Evolutionary conservation across 1,140 invertebrate species (phyloP).

Genomic region (Hyposmocoma kahamanoa): DNA sequence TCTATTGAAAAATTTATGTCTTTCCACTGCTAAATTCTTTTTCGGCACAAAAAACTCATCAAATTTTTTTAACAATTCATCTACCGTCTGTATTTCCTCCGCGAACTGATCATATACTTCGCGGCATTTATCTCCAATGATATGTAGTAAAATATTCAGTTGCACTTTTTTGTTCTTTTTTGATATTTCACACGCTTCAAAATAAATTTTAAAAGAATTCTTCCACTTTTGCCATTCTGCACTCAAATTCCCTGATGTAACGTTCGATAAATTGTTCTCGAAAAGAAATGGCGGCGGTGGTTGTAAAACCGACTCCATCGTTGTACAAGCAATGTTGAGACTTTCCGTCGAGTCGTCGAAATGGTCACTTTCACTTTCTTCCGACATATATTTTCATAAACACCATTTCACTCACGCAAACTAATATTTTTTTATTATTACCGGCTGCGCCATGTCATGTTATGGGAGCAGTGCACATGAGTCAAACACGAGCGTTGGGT

Average conservation of each 20-base stretch:
- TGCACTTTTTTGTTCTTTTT: constrained; percentile 13
- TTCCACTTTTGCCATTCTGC: constrained; percentile 15
- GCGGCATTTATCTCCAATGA: constrained; percentile 14
- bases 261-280: constrained; percentile 9
- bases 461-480: too few species aligned
- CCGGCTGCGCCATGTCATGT: constrained; percentile 9
- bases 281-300: constrained; percentile 4
- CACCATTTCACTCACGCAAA: background rate
- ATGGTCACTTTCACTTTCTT: background rate
- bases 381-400: background rate
- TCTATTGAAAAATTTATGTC: constrained; percentile 21
- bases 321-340: background rate
- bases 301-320: constrained; percentile 8
- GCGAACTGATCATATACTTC: constrained; percentile 23
- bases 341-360: background rate
- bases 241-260: constrained; percentile 14
- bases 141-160: constrained; percentile 7
- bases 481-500: too few species aligned
- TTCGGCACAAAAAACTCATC: constrained; percentile 20
- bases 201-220: constrained; percentile 19
- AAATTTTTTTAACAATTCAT: constrained; percentile 12
- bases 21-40: constrained; percentile 21
- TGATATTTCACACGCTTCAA: constrained; percentile 15
- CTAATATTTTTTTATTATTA: background rate
- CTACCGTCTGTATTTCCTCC: constrained; percentile 5